These are phyloP conservation scores for Pelobates fuscus DNA, from an alignment of 2,113 vertebrate species.

Conservation along the genomic window DNA sequence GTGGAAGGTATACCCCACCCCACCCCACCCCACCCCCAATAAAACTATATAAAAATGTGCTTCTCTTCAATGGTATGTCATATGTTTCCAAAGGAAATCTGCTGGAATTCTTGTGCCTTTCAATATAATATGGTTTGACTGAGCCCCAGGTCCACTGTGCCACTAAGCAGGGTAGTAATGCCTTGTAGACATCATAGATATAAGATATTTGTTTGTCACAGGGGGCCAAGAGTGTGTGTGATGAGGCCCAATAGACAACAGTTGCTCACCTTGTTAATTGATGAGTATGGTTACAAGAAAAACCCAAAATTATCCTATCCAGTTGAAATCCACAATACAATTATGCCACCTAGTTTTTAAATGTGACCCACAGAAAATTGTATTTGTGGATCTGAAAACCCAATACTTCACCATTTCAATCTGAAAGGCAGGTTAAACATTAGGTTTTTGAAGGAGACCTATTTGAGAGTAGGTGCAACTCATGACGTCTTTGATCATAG, in stretches of 20 bases:
- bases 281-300: too few species aligned
- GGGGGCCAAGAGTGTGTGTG: too few species aligned
- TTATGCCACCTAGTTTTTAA: background rate
- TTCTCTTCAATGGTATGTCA: conserved; percentile 2
- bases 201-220: too few species aligned
- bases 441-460: background rate
- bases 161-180: background rate
- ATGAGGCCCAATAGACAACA: too few species aligned
- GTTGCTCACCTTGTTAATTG: too few species aligned
- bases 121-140: background rate
- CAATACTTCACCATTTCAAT: too few species aligned
- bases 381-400: background rate
- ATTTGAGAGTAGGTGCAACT: background rate
- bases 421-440: background rate
- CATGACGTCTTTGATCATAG: background rate
- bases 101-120: conserved; percentile 17
- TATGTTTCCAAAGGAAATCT: background rate
- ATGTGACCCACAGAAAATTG: background rate
- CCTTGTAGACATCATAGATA: too few species aligned
- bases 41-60: background rate
- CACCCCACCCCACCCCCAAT: too few species aligned
- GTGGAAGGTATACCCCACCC: too few species aligned
- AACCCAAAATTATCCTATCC: too few species aligned
- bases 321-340: too few species aligned
- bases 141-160: background rate